Base-by-base conservation (phyloP, 1,140 invertebrate species). In the Penaeus vannamei region DNA sequence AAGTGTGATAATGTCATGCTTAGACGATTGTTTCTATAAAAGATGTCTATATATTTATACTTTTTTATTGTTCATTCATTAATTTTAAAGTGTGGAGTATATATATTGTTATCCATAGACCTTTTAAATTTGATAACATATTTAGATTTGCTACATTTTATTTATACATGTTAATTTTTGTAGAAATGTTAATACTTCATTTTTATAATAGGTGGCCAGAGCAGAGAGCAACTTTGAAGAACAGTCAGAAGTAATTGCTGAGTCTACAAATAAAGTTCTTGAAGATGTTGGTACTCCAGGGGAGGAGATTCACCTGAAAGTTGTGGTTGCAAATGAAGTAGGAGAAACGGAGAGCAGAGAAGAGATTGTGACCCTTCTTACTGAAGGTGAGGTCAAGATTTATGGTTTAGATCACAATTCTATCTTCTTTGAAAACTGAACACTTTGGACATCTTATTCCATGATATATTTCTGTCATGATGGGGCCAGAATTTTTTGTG, bases 261-360 rank as follows among this genome's bases (percentile, higher is more conserved):
- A 89, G 20, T 46, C 83, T 26, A 66, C 83, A 61, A 79, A 89
- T 23, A 84, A 77, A n/a, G 76, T 89, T 10, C 26, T 89, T 29
- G 87, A 89, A 59, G 82, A 89, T 64, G 87, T 89, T 23, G 87
- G 87, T 22, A 36, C 59, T 23, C 66, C 87, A 46, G 87, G 82
- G 17, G 66, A 84, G 23, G 82, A 84, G 12, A 64, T 89, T 66
- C 69, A 76, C 10, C 60, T 89, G 36, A 89, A 89, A 59, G 77
- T 89, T 22, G 26, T 64, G 36, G 87, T 89, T 59, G 69, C 60
- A 22, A 89, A 89, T 20, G 87, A 84, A 29, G 36, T 89, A 4
- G 87, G 87, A 42, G 82, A 60, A 64, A 66, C 81, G 19, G 87
- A 89, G 72, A 89, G 87, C 64, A 60, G 64, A 2, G 46, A 59